These are phyloP conservation scores for Mechanitis mazaeus DNA, from an alignment of 2,888 invertebrate species.

Conservation along the genomic window DNA sequence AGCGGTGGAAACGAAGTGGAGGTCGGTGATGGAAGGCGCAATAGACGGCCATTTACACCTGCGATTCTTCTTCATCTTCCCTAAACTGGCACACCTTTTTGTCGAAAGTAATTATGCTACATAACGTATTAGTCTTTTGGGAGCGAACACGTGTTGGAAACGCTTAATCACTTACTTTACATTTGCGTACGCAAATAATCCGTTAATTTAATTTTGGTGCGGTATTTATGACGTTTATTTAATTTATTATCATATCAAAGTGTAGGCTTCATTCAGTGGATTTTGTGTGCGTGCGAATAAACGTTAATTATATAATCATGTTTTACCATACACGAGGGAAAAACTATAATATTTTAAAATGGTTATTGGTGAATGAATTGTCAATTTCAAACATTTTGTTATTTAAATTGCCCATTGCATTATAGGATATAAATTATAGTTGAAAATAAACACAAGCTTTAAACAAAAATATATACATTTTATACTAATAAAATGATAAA, in stretches of 20 bases:
- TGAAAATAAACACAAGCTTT: background rate
- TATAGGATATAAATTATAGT: background rate
- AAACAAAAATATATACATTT: background rate
- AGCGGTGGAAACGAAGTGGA: slow-evolving; percentile 32
- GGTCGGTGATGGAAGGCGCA: slow-evolving; percentile 65
- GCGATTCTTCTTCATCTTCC: slow-evolving; percentile 75
- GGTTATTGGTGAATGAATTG: slow-evolving; percentile 47
- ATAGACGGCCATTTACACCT: slow-evolving; percentile 71
- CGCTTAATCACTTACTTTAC: slow-evolving; percentile 74
- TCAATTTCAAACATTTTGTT: slow-evolving; percentile 45
- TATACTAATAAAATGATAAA: background rate
- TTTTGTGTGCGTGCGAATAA: slow-evolving; percentile 64
- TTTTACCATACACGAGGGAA: slow-evolving; percentile 57
- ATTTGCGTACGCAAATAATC: slow-evolving; percentile 72
- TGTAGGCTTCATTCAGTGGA: slow-evolving; percentile 63
- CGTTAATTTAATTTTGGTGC: slow-evolving; percentile 69
- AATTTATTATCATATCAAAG: slow-evolving; percentile 73
- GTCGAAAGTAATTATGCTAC: slow-evolving; percentile 72
- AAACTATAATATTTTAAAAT: slow-evolving; percentile 55
- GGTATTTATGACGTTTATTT: slow-evolving; percentile 71
- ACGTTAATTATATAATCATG: slow-evolving; percentile 63
- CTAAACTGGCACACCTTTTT: slow-evolving; percentile 68
- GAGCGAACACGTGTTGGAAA: slow-evolving; percentile 69
- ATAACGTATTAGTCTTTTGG: slow-evolving; percentile 74
- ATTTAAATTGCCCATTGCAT: background rate